Evolutionary conservation across 2,888 invertebrate genomes (phyloP).

Genomic region (Mythimna vitellina): DNA sequence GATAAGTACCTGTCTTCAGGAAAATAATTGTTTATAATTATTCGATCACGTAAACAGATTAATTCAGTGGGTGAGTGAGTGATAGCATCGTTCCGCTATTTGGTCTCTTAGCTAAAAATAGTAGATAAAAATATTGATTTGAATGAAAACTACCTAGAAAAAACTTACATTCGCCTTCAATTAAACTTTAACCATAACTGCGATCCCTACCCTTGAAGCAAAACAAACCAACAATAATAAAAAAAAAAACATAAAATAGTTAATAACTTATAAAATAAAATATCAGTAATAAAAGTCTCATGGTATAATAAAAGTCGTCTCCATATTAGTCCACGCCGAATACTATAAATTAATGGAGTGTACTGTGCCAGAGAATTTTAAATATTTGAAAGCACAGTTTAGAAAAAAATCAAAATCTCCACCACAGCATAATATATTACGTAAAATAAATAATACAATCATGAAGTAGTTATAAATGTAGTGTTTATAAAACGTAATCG

Average conservation of each 20-base stretch:
- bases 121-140: background rate
- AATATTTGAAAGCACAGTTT: conserved; percentile 89
- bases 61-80: background rate
- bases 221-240: conserved; percentile 11
- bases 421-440: conserved; percentile 88
- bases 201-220: background rate
- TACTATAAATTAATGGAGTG: conserved; percentile 90
- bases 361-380: conserved; percentile 89
- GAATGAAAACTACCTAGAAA: background rate
- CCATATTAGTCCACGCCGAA: conserved; percentile 75
- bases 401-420: conserved; percentile 88
- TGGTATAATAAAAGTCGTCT: conserved; percentile 65
- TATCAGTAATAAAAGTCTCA: conserved; percentile 46
- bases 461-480: conserved; percentile 90
- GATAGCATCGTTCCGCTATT: background rate
- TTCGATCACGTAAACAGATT: background rate
- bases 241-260: conserved; percentile 10
- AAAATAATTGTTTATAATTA: background rate
- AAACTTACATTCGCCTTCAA: background rate
- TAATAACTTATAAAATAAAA: conserved; percentile 32
- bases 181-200: no score
- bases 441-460: conserved; percentile 90
- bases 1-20: background rate
- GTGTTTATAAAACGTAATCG: conserved; percentile 90
- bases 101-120: no score